These are phyloP conservation scores for Stenurella melanura DNA, from an alignment of 2,888 invertebrate genomes.

Conservation along the genomic window DNA sequence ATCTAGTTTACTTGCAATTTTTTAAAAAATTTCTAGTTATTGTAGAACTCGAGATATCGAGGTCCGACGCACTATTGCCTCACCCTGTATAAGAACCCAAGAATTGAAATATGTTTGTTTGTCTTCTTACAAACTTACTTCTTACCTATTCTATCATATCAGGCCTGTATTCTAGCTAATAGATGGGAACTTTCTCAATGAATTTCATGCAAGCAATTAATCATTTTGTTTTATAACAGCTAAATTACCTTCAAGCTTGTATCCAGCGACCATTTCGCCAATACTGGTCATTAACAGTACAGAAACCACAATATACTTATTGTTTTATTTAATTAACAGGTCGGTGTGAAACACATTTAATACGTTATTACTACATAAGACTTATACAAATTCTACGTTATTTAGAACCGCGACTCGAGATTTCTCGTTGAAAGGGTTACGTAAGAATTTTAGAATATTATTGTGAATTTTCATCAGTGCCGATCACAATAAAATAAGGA, in stretches of 20 bases:
- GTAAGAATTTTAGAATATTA: neutral
- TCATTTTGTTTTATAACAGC: neutral
- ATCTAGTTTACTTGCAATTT: too few species aligned
- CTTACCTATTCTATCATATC: neutral
- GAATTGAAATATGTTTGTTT: too few species aligned
- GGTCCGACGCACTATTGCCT: too few species aligned
- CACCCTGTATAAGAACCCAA: too few species aligned
- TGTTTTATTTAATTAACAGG: neutral
- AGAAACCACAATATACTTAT: constrained; percentile 3
- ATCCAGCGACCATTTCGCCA: neutral
- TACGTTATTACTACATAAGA: neutral
- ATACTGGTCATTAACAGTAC: neutral
- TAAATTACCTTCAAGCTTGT: constrained; percentile 2
- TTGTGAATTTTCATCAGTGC: neutral
- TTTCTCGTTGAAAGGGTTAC: neutral
- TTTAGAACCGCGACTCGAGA: neutral
- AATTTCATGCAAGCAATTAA: neutral
- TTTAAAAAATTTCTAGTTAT: too few species aligned
- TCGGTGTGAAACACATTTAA: neutral
- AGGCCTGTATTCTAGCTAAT: neutral
- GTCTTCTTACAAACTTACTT: too few species aligned
- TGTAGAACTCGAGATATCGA: too few species aligned
- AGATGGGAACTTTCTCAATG: neutral
- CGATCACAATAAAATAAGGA: neutral
- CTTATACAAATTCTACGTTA: neutral